Conservation (phyloP, 2,797 vertebrate genomes). For the Gouania willdenowi region DNA sequence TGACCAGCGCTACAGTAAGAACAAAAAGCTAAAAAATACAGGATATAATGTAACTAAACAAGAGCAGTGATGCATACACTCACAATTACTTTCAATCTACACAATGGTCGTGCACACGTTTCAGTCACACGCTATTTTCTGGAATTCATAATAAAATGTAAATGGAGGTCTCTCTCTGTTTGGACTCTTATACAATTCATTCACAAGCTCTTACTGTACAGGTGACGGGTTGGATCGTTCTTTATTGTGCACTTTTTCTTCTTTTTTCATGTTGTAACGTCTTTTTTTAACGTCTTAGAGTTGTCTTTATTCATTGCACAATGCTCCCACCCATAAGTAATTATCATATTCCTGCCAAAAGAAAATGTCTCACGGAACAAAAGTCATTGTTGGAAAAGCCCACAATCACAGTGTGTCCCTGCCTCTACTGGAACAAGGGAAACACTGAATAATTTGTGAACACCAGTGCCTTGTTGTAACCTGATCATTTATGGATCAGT, state of each 20-base stretch:
- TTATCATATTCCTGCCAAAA: constrained; percentile 28
- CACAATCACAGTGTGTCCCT: constrained; percentile 44
- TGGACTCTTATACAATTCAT: too few species aligned
- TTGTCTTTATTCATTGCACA: constrained; percentile 4
- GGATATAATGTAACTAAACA: constrained; percentile 56
- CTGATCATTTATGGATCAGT: constrained; percentile 85
- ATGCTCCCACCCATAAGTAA: constrained; percentile 21
- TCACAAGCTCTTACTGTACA: too few species aligned
- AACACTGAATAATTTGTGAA: constrained; percentile 73
- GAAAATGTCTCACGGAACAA: constrained; percentile 43
- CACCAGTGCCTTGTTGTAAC: constrained; percentile 74
- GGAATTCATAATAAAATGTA: too few species aligned
- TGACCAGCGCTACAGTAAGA: constrained; percentile 64
- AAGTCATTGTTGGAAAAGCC: constrained; percentile 62
- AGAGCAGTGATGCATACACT: constrained; percentile 30
- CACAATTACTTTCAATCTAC: constrained; percentile 49
- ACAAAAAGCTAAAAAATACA: constrained; percentile 48
- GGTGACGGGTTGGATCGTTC: too few species aligned
- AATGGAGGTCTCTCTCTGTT: too few species aligned
- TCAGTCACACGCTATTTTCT: too few species aligned
- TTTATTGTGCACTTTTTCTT: too few species aligned
- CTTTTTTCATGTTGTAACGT: too few species aligned
- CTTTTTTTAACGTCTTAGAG: constrained; percentile 12
- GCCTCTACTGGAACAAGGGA: constrained; percentile 60
- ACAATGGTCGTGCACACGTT: constrained; percentile 5